Evolutionary conservation across 2,797 vertebrate genomes (phyloP).

Genomic region (Trichosurus vulpecula): DNA sequence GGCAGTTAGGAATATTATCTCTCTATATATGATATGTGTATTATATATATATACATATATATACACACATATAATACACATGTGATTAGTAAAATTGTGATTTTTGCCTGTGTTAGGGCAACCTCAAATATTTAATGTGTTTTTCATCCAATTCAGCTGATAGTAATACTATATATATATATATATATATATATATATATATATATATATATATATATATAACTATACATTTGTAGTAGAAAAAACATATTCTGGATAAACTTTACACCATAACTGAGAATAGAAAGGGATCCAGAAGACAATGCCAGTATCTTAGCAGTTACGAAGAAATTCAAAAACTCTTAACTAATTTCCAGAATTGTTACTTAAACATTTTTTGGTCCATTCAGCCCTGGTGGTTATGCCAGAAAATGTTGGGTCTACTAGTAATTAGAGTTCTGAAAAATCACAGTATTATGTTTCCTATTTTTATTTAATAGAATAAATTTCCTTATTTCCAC

Average conservation of each 20-base stretch:
- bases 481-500: neutral
- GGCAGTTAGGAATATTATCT: neutral
- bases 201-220: neutral
- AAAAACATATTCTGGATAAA: neutral
- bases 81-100: neutral
- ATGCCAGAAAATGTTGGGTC: neutral
- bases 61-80: no score
- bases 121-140: neutral
- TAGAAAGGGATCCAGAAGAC: neutral
- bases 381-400: neutral
- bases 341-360: neutral
- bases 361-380: neutral
- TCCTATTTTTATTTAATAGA: neutral
- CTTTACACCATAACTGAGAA: neutral
- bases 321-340: no score
- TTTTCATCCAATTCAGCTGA: neutral
- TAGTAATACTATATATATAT: neutral
- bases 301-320: neutral
- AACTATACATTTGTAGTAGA: neutral
- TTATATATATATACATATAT: no score
- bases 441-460: neutral
- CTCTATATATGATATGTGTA: no score
- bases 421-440: neutral
- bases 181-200: no score
- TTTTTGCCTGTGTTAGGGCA: neutral